Evolutionary conservation across 2,113 vertebrate species (phyloP), one percentile per base, ranked within the genome.

Genomic region (Alaudala cheleensis): DNA sequence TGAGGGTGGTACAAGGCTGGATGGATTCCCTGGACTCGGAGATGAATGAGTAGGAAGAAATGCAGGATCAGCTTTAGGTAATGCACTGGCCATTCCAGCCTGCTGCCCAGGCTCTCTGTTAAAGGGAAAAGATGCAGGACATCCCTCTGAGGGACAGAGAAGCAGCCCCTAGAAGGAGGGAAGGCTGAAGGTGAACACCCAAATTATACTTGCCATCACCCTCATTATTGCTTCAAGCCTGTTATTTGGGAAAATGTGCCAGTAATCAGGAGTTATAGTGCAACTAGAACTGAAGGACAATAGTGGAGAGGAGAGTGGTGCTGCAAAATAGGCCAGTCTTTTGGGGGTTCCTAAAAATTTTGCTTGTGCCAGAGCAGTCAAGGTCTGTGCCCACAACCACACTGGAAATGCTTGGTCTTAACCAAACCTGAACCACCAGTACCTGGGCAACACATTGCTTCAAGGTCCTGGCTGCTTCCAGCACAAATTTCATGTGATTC

Each of bases 391-490:
- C n/a, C 74, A 22, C 21, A 73, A 4, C n/a, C 58, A 28, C 26
- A 39, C 29, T 44, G 51, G 84, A 87, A 76, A 64, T 23, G 33
- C 60, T 71, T 22, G 22, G 14, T 84, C 53, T 28, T 33, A 54
- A 45, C 19, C 66, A 69, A 93, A 5, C 6, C 3, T n/a, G 31
- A 81, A 51, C 39, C 31, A 47, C 12, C 53, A 51, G 42, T 2
- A 74, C 11, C 33, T 57, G 42, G 33, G 16, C 37, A 86, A 58
- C 0, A 3, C 25, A n/a, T 34, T 0, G 0, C 3, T 84, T 91
- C 33, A 33, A 64, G 53, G 22, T 45, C 22, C 47, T 67, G 39
- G 19, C 44, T 76, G 31, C 33, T 91, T 85, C 34, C 73, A 81
- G 61, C 22, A 74, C 9, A 56, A 62, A 47, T 24, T 29, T 28